These are phyloP conservation scores for Pelobates cultripes DNA, from an alignment of 2,797 vertebrate genomes.

Conservation along the genomic window DNA sequence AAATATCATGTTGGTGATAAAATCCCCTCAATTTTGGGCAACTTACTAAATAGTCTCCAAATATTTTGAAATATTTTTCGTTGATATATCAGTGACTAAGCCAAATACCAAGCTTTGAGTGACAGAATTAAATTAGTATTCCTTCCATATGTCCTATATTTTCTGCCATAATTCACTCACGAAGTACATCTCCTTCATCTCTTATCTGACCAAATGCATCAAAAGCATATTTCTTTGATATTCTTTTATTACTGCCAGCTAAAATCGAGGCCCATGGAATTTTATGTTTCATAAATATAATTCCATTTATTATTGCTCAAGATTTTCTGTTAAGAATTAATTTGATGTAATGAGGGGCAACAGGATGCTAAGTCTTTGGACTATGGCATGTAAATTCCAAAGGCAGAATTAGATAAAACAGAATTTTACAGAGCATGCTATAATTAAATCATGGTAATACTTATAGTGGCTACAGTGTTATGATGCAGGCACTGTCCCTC, in stretches of 20 bases:
- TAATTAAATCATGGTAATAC: too few species aligned
- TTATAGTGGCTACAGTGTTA: too few species aligned
- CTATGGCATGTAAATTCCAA: background rate
- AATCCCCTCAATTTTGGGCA: background rate
- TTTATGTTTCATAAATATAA: constrained; percentile 9
- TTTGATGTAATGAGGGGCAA: background rate
- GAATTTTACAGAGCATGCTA: too few species aligned
- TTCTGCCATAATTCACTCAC: constrained; percentile 22
- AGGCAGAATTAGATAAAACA: too few species aligned
- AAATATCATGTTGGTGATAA: background rate
- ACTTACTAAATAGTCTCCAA: background rate
- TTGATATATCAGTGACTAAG: background rate
- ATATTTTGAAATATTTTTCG: background rate
- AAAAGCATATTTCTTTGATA: constrained; percentile 42
- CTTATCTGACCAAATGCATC: constrained; percentile 39
- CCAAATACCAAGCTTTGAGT: constrained; percentile 38
- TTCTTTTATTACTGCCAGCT: constrained; percentile 33
- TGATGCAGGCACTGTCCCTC: too few species aligned
- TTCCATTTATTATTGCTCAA: constrained; percentile 3
- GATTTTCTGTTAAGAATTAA: background rate
- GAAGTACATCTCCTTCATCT: constrained; percentile 16
- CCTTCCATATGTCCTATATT: constrained; percentile 33
- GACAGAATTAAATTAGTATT: constrained; percentile 28
- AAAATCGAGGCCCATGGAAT: constrained; percentile 3
- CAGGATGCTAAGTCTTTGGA: background rate